Conservation (phyloP, 1,140 invertebrate genomes). For the Euwallacea similis region DNA sequence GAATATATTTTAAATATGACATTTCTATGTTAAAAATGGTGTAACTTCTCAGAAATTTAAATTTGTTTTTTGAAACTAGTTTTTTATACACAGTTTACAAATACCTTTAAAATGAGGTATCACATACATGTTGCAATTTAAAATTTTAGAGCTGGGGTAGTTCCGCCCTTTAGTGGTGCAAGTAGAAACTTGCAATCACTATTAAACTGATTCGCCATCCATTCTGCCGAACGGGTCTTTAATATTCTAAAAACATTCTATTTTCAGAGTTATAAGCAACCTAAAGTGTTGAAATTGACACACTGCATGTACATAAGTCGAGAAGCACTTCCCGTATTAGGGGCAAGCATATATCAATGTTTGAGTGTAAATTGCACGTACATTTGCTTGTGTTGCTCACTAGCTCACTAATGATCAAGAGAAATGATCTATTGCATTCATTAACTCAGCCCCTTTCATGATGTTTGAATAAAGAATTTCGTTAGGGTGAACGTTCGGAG, state of each 20-base stretch:
- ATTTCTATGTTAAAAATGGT: not conserved
- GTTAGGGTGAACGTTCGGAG: no score
- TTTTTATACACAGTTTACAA: not conserved
- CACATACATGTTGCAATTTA: not conserved
- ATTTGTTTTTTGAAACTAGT: not conserved
- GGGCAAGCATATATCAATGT: no score
- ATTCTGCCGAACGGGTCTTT: not conserved
- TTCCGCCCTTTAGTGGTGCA: not conserved
- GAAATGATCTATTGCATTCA: no score
- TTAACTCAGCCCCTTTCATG: no score
- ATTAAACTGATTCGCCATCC: not conserved
- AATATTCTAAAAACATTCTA: not conserved
- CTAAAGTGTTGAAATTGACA: no score
- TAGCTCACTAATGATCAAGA: no score
- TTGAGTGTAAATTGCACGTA: no score
- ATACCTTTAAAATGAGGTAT: not conserved
- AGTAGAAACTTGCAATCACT: not conserved
- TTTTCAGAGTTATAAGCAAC: not conserved
- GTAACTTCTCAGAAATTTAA: not conserved
- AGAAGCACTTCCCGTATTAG: no score
- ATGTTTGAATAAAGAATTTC: no score
- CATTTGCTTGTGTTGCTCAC: no score
- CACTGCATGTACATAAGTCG: no score
- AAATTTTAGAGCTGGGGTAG: not conserved
- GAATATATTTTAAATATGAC: not conserved